A percentile compares a stretch with the other conserved stretches of the same genome.
Evolutionary conservation across 2,888 invertebrate genomes (phyloP).

Genomic region (Lepidochrysops patricia): DNA sequence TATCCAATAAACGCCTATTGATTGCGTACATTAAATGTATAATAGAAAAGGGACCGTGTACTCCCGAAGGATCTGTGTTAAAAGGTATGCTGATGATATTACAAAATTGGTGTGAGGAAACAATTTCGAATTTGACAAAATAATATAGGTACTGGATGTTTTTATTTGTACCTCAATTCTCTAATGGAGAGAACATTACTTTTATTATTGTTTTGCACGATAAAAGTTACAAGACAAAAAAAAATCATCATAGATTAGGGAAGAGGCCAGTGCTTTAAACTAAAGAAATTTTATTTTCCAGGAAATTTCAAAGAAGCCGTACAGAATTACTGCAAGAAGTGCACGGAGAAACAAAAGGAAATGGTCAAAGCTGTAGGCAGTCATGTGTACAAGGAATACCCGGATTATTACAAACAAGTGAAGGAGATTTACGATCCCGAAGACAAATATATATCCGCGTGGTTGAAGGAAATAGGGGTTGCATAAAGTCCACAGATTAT

Average conservation of each 20-base stretch:
- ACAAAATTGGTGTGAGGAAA: too few species aligned
- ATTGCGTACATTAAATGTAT: too few species aligned
- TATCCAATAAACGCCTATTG: too few species aligned
- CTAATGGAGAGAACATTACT: too few species aligned
- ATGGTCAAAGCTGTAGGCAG: slow-evolving; percentile 29
- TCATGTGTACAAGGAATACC: slow-evolving; percentile 34
- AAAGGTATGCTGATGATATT: slow-evolving; percentile 78
- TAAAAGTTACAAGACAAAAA: too few species aligned
- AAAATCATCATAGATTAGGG: too few species aligned
- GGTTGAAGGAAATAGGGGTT: slow-evolving; percentile 34
- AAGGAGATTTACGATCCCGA: slow-evolving; percentile 46
- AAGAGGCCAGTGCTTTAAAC: too few species aligned
- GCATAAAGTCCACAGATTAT: background rate
- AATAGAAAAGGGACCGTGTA: slow-evolving; percentile 72
- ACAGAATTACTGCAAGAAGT: slow-evolving; percentile 37
- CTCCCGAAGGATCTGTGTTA: slow-evolving; percentile 76
- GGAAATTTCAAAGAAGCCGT: slow-evolving; percentile 41
- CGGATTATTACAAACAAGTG: slow-evolving; percentile 40
- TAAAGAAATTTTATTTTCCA: slow-evolving; percentile 20
- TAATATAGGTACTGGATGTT: too few species aligned
- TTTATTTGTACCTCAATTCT: background rate
- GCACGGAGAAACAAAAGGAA: slow-evolving; percentile 31
- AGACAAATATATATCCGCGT: slow-evolving; percentile 36
- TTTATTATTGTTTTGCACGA: too few species aligned
- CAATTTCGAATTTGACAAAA: too few species aligned